Evolutionary conservation across 2,797 vertebrate species (phyloP), one percentile per base, ranked within the genome.

Genomic region (Acanthopagrus latus): DNA sequence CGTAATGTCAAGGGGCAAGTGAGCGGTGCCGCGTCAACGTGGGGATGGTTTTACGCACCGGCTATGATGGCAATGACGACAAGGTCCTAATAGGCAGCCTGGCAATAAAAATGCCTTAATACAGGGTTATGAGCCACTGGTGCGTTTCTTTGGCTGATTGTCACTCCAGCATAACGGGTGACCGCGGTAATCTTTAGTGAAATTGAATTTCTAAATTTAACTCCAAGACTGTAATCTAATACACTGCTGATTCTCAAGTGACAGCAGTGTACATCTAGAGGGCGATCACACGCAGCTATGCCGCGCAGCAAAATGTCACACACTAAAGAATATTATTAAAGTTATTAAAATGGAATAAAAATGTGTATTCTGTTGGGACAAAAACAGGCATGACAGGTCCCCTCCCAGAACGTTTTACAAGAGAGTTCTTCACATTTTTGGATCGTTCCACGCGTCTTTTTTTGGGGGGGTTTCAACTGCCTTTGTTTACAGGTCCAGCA

Each of bases 401-500:
- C 1, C 50, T 68, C 65, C 1, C 21, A 23, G 27, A 46, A 0
- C 0, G 4, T 17, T 56, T 57, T 17, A 41, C 3, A 5, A 10
- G 1, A n/a, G 0, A 23, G 48, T 46, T 38, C 18, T 29, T 13
- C 29, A 29, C 1, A 47, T 18, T 25, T 21, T 18, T 13, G 14
- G 21, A 2, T 2, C 7, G 20, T 17, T 29, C 12, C 12, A 4
- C 25, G 5, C 0, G 1, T 58, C 0, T 33, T 58, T 56, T 56
- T 70, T 13, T 51, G 1, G 56, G 27, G 27, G 27, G 27, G 20
- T n/a, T 44, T 63, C 60, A 33, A 46, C 41, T 74, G 11, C 58
- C 5, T 71, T 50, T 47, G 7, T n/a, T 23, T 76, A 8, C 80
- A 99, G 98, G 98, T 99, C 91, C 98, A 99, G 84, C 97, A 99